These are phyloP conservation scores for Plectrocnemia conspersa DNA, from an alignment of 1,140 invertebrate species.

Conservation along the genomic window DNA sequence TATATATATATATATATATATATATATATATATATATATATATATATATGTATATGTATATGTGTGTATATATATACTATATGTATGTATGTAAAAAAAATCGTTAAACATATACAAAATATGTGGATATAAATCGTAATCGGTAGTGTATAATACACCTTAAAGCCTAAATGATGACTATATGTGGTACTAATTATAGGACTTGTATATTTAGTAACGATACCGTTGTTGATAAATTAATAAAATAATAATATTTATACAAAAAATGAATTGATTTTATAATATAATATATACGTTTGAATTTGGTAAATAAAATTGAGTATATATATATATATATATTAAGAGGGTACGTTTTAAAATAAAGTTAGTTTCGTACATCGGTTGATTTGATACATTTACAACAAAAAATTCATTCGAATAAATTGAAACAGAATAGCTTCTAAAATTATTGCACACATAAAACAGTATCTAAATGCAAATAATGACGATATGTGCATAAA, in stretches of 20 bases:
- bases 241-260: slow-evolving; percentile 22
- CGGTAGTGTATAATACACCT: slow-evolving; percentile 35
- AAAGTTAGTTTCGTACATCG: slow-evolving; percentile 1
- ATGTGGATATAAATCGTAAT: slow-evolving; percentile 24
- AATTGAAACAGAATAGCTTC: no score
- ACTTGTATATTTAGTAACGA: slow-evolving; percentile 33
- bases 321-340: slow-evolving; percentile 4
- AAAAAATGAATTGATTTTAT: slow-evolving; percentile 7
- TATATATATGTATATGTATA: neutral
- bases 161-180: slow-evolving; percentile 34
- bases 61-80: slow-evolving; percentile 4
- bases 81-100: no score
- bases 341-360: slow-evolving; percentile 9
- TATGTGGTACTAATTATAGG: slow-evolving; percentile 35
- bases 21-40: slow-evolving; percentile 25
- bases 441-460: no score
- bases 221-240: slow-evolving; percentile 35
- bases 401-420: slow-evolving; percentile 1
- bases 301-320: neutral
- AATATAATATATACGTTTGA: neutral
- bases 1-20: slow-evolving; percentile 24
- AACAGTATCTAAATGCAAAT: no score
- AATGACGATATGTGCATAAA: no score
- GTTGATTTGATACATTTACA: neutral
- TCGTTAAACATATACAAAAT: slow-evolving; percentile 23